phyloP scores from a whole-genome alignment of 2,797 vertebrate species.

The Aldrovandia affinis region DNA sequence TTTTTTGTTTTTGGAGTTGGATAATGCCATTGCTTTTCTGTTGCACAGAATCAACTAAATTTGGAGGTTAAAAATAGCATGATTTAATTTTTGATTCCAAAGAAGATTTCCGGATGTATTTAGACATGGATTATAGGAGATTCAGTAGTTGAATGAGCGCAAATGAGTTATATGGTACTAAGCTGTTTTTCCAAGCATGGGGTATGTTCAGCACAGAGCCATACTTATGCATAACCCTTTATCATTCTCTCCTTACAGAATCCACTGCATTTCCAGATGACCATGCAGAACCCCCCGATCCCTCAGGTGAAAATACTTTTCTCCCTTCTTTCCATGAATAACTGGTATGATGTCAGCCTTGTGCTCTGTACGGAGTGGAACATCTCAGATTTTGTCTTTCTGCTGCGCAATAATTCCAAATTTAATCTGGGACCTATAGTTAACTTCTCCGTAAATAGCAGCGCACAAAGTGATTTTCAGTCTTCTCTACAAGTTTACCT shows the following conservation, averaged over 20 bases:
- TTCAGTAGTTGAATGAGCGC: background rate
- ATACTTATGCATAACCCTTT: background rate
- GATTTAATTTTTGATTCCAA: too few species aligned
- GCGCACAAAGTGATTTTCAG: slow-evolving; percentile 72
- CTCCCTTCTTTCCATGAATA: slow-evolving; percentile 91
- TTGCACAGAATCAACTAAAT: too few species aligned
- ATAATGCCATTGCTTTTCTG: too few species aligned
- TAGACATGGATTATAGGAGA: background rate
- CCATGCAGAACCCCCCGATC: slow-evolving; percentile 82
- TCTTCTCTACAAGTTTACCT: slow-evolving; percentile 78
- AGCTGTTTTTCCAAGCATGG: background rate
- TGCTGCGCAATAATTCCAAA: slow-evolving; percentile 86
- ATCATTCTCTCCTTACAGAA: slow-evolving; percentile 77
- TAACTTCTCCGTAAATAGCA: slow-evolving; percentile 81
- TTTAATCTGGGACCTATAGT: slow-evolving; percentile 88
- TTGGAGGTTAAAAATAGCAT: too few species aligned
- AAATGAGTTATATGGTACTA: background rate
- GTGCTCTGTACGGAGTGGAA: slow-evolving; percentile 93
- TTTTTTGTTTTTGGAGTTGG: too few species aligned
- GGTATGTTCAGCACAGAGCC: background rate
- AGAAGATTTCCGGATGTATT: too few species aligned
- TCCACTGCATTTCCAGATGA: slow-evolving; percentile 93
- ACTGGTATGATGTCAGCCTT: slow-evolving; percentile 95
- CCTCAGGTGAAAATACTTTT: slow-evolving; percentile 84
- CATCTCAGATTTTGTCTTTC: slow-evolving; percentile 85